Conservation (phyloP, 2,113 vertebrate genomes). For the Corythoichthys intestinalis region DNA sequence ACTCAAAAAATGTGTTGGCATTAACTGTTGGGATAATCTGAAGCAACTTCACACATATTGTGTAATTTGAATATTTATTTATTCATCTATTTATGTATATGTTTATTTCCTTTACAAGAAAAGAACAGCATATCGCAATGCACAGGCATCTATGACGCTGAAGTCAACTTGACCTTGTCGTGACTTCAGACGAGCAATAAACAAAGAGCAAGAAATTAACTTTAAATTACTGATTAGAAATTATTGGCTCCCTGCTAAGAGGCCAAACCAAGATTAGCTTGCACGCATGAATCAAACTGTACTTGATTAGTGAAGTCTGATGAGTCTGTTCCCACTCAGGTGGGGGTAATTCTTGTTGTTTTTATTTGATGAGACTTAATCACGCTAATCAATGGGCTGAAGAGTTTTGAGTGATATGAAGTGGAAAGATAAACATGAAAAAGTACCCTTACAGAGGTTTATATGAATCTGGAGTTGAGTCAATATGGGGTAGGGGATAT, state of each 20-base stretch:
- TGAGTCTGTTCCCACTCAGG: conserved; percentile 41
- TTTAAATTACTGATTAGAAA: conserved; percentile 51
- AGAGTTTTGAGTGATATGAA: background rate
- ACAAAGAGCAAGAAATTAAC: conserved; percentile 37
- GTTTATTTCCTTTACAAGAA: too few species aligned
- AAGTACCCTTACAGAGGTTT: background rate
- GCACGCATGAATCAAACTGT: conserved; percentile 50
- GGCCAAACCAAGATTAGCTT: conserved; percentile 45
- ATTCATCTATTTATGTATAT: too few species aligned
- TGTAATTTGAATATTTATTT: too few species aligned
- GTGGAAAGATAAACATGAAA: background rate
- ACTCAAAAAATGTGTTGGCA: background rate
- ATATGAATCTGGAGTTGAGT: background rate
- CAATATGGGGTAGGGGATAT: too few species aligned
- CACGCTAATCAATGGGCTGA: conserved; percentile 50
- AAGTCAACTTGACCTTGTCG: conserved; percentile 18
- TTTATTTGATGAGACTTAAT: conserved; percentile 63
- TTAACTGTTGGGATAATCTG: background rate
- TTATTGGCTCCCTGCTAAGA: conserved; percentile 3
- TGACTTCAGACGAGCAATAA: conserved; percentile 35
- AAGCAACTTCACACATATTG: too few species aligned
- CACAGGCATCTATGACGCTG: background rate
- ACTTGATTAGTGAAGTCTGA: conserved; percentile 62
- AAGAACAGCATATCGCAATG: too few species aligned
- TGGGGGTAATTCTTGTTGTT: conserved; percentile 38